Base-by-base conservation (phyloP, 2,113 vertebrate species). In the Callospermophilus lateralis region DNA sequence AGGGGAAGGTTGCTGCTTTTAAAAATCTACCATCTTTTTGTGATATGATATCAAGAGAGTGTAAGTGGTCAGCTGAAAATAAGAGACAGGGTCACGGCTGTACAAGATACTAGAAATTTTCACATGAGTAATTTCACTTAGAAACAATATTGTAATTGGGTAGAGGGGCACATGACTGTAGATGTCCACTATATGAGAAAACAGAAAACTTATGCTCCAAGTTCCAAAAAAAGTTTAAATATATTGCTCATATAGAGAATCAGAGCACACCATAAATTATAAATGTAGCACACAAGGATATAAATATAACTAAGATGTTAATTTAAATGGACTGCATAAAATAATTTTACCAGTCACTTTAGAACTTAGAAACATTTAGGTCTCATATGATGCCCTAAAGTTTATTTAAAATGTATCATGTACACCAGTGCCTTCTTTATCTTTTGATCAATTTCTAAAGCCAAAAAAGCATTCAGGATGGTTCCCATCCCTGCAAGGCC, bases 51-150 rank as follows among this genome's bases (percentile, higher is more conserved):
- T 73, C 34, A 95, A 32, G 28, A 94, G 11, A 19, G 10, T 48
- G 30, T 86, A 45, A 92, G 53, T 37, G 32, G 87, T 24, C 22
- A 26, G 30, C 7, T 93, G 87, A 45, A 94, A 90, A 90, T 19
- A 24, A 93, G 28, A 96, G 80, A 76, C 58, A 63, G 84, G 51
- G 68, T 7, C 34, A 72, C 26, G 77, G n/a, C 26, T 92, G 37
- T 28, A 68, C 34, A 6, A 96, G 42, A 89, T 77, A 92, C 12
- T 84, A 65, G 51, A 88, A 95, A 68, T 88, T 34, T 93, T 53
- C n/a, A 80, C 32, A 45, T 74, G 67, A 80, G 4, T 45, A 45
- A 80, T 95, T 91, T 90, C 65, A 84, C 39, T 55, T 74, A 88
- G 73, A 74, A 95, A 84, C 30, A 84, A 79, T 72, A 77, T 90